Evolutionary conservation across 2,888 invertebrate species (phyloP).

Genomic region (Selenia dentaria): DNA sequence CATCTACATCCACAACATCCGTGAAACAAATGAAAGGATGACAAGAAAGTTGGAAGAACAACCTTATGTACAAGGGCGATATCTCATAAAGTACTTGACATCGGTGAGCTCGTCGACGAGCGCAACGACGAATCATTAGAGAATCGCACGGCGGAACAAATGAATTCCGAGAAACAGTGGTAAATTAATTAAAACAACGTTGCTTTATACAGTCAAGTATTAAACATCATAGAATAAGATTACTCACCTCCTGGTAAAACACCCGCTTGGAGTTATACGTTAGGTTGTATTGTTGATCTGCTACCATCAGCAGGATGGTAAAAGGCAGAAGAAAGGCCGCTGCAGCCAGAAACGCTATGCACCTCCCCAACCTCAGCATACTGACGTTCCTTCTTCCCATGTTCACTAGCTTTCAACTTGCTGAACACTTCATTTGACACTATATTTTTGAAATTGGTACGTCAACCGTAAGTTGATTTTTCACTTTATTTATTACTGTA

Average conservation of each 20-base stretch:
- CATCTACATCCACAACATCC: no score
- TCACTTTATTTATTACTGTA: conserved; percentile 5
- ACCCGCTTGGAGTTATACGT: conserved; percentile 76
- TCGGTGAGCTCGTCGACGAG: no score
- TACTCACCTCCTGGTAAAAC: conserved; percentile 81
- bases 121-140: no score
- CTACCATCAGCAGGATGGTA: conserved; percentile 85
- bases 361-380: conserved; percentile 80
- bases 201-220: no score
- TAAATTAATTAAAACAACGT: no score
- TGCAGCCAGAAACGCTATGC: conserved; percentile 85
- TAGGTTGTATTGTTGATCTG: conserved; percentile 86
- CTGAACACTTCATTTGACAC: conserved; percentile 32
- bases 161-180: no score
- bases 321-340: conserved; percentile 85
- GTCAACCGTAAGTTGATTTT: background rate
- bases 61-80: no score
- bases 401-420: conserved; percentile 38
- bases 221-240: no score
- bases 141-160: no score
- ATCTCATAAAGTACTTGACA: no score
- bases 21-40: no score
- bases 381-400: conserved; percentile 72
- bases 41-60: no score
- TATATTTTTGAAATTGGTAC: background rate